phyloP scores from a whole-genome alignment of 2,113 vertebrate genomes.

The Nipponia nippon region DNA sequence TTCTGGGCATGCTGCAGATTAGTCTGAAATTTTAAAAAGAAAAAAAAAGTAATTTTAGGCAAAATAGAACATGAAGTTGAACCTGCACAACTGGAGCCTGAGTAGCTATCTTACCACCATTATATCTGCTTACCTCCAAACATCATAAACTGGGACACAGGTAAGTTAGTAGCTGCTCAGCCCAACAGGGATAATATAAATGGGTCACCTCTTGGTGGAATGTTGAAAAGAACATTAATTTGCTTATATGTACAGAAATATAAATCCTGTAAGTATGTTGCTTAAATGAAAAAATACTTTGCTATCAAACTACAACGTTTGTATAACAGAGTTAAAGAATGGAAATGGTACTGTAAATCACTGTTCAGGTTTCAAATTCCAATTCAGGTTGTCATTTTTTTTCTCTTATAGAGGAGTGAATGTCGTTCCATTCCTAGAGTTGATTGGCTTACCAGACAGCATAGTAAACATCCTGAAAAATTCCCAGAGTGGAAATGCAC shows the following conservation, averaged over 20 bases:
- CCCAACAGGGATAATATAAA: neutral
- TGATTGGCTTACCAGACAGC: slow-evolving; percentile 84
- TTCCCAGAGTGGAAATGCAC: slow-evolving; percentile 87
- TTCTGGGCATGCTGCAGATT: neutral
- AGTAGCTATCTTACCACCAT: neutral
- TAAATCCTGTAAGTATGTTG: neutral
- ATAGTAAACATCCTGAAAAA: slow-evolving; percentile 84
- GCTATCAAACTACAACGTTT: neutral
- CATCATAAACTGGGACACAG: neutral
- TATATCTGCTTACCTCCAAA: neutral
- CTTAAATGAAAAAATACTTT: neutral
- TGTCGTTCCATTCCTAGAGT: slow-evolving; percentile 87
- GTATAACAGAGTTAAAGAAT: neutral
- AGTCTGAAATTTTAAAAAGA: neutral
- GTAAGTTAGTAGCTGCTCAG: neutral
- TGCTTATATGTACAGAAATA: neutral
- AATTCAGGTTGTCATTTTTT: neutral
- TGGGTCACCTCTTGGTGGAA: neutral
- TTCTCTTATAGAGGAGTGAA: slow-evolving; percentile 84
- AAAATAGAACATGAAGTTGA: neutral
- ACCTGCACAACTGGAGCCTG: neutral
- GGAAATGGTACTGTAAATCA: neutral
- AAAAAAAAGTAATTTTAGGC: neutral
- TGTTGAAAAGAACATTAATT: neutral
- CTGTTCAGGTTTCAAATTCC: neutral